A percentile compares a stretch with the other conserved stretches of the same genome.
Conservation (phyloP, 2,888 invertebrate genomes). For the Himalopsyche kuldschensis region DNA sequence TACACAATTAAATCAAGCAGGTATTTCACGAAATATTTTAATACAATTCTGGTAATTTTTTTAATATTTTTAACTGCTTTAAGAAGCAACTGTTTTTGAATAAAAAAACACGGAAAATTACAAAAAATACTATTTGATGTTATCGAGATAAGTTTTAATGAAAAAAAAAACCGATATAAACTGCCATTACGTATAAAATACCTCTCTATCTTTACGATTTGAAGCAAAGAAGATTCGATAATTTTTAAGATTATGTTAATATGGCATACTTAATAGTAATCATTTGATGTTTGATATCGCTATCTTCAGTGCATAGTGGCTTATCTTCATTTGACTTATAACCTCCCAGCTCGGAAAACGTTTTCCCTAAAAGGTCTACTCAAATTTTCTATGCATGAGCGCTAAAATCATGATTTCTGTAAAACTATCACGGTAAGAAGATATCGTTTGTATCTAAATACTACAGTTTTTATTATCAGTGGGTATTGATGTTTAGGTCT, state of each 20-base stretch:
- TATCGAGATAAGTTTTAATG: not conserved
- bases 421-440: too few relatives aligned
- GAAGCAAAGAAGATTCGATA: not conserved
- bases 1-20: too few relatives aligned
- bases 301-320: not conserved
- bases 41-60: too few relatives aligned
- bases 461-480: too few relatives aligned
- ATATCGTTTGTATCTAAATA: too few relatives aligned
- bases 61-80: too few relatives aligned
- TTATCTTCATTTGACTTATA: not conserved
- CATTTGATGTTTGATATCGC: not conserved
- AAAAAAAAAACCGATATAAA: not conserved
- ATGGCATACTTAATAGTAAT: not conserved
- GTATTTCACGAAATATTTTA: too few relatives aligned
- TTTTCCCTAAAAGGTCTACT: not conserved
- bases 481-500: too few relatives aligned
- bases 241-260: not conserved
- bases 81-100: too few relatives aligned
- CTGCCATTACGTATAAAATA: not conserved
- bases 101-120: too few relatives aligned
- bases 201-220: not conserved
- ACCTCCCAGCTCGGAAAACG: not conserved
- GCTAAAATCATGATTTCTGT: not conserved
- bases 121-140: too few relatives aligned
- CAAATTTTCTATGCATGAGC: not conserved